Evolutionary conservation across 2,113 vertebrate genomes (phyloP).

Genomic region (Podiceps cristatus): DNA sequence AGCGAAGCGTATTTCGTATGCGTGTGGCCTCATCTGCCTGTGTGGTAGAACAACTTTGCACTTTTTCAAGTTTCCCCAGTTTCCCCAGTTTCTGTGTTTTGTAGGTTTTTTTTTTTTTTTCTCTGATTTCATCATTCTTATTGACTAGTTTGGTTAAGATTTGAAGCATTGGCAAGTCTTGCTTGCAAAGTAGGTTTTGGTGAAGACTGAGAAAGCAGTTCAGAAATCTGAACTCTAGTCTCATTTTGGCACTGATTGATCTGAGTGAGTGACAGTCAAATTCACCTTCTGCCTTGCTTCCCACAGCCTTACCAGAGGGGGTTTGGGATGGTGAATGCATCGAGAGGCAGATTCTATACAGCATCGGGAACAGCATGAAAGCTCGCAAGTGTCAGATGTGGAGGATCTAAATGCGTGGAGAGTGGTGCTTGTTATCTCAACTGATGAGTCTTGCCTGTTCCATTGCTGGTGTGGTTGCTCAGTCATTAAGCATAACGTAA

Average conservation of each 20-base stretch:
- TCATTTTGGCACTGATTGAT: background rate
- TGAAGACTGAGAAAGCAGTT: background rate
- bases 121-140: background rate
- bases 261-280: background rate
- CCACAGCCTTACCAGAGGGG: background rate
- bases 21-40: background rate
- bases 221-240: background rate
- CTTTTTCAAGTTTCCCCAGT: background rate
- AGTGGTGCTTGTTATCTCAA: background rate
- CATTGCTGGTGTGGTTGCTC: background rate
- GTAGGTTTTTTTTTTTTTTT: background rate
- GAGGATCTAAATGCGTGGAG: rapidly evolving
- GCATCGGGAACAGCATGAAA: background rate
- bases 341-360: background rate
- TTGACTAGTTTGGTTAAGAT: background rate
- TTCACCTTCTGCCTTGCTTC: background rate
- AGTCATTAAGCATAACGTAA: background rate
- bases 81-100: background rate
- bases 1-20: background rate
- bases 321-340: background rate
- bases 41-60: background rate
- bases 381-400: background rate
- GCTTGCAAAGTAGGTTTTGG: background rate
- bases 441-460: background rate
- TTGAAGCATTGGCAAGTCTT: background rate